Evolutionary conservation across 2,113 vertebrate genomes (phyloP).

Genomic region (Micronycteris hirsuta): DNA sequence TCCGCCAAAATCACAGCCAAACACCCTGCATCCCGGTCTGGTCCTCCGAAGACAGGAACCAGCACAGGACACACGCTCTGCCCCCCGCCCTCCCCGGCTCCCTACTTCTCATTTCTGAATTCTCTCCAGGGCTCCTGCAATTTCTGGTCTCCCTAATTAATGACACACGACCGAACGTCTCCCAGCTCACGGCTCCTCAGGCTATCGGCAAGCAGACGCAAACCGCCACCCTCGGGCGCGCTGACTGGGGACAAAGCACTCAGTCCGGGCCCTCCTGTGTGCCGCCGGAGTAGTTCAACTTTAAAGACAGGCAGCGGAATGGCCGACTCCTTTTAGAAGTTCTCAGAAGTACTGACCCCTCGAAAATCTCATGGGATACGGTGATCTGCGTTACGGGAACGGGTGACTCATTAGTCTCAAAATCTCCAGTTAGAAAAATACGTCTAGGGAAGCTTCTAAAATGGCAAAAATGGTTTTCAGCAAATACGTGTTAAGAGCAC

Average conservation of each 20-base stretch:
- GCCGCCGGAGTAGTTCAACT: too few relatives aligned
- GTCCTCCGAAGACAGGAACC: not conserved
- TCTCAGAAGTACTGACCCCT: not conserved
- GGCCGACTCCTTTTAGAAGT: not conserved
- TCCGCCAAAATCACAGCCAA: too few relatives aligned
- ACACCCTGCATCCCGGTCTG: rapidly evolving
- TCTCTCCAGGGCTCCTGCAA: not conserved
- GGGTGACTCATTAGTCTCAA: not conserved
- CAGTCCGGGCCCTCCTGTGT: not conserved
- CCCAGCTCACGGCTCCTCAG: rapidly evolving
- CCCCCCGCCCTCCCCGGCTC: rapidly evolving
- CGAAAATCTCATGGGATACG: not conserved
- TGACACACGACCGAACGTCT: rapidly evolving
- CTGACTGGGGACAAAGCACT: not conserved
- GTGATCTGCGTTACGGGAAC: not conserved
- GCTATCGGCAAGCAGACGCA: too few relatives aligned
- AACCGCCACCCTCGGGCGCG: not conserved
- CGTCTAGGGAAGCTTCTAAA: not conserved
- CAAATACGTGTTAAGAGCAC: not conserved
- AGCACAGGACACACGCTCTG: not conserved
- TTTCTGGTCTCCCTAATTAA: not conserved
- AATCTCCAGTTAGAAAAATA: not conserved
- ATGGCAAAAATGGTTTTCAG: not conserved
- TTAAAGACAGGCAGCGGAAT: not conserved
- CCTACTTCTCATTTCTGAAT: not conserved